These are phyloP conservation scores for Limnephilus rhombicus DNA, from an alignment of 2,888 invertebrate genomes.

Conservation along the genomic window DNA sequence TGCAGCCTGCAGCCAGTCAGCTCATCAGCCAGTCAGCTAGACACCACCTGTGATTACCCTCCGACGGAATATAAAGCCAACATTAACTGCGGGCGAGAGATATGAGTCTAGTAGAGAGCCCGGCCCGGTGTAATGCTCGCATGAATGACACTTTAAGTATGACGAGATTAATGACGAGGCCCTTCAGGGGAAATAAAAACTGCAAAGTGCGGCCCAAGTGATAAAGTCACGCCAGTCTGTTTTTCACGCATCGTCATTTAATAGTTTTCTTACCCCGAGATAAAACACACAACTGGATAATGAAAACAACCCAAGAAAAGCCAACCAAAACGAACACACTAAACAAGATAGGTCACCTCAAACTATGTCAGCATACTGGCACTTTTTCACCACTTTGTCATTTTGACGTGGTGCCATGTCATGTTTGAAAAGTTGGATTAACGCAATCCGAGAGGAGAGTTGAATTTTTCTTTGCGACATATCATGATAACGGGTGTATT, in stretches of 20 bases:
- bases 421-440: neutral
- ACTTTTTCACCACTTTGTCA: too few species aligned
- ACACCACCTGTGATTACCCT: slow-evolving; percentile 34
- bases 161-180: slow-evolving; percentile 40
- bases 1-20: neutral
- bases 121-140: slow-evolving; percentile 23
- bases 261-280: slow-evolving; percentile 45
- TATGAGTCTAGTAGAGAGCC: neutral
- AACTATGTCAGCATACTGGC: neutral
- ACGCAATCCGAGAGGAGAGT: neutral
- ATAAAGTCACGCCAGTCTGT: slow-evolving; percentile 42
- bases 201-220: slow-evolving; percentile 21
- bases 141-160: slow-evolving; percentile 43
- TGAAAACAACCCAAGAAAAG: neutral
- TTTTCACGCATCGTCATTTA: slow-evolving; percentile 36
- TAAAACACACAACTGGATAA: slow-evolving; percentile 17
- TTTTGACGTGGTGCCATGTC: neutral
- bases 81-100: slow-evolving; percentile 21
- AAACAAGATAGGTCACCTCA: neutral
- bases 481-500: slow-evolving; percentile 23
- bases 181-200: slow-evolving; percentile 18
- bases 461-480: slow-evolving; percentile 9
- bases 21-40: neutral
- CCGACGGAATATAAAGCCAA: slow-evolving; percentile 37
- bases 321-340: neutral